These are phyloP conservation scores for Trissolcus brochymenae DNA, from an alignment of 2,888 invertebrate genomes.

Conservation along the genomic window DNA sequence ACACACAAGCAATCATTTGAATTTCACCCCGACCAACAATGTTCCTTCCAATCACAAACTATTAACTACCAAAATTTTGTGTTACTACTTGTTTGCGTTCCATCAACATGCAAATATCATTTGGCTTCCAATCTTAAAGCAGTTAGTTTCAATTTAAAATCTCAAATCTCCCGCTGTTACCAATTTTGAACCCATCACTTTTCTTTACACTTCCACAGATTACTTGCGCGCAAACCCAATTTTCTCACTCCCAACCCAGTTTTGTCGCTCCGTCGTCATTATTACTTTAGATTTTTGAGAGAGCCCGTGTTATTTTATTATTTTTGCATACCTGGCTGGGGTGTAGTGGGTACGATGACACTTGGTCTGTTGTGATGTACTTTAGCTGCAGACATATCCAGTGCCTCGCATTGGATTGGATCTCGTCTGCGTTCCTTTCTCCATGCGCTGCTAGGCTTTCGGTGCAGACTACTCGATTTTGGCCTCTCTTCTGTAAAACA, in stretches of 20 bases:
- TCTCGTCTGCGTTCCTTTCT: constrained; percentile 74
- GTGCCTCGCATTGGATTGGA: constrained; percentile 74
- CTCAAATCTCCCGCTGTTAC: no score
- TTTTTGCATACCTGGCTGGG: constrained; percentile 64
- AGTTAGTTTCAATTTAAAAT: no score
- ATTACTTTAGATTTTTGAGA: no score
- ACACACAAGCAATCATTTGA: constrained; percentile 31
- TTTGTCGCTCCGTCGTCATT: no score
- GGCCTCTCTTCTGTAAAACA: constrained; percentile 71
- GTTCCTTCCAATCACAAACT: constrained; percentile 16
- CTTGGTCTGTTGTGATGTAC: constrained; percentile 72
- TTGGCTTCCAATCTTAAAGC: no score
- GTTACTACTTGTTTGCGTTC: neutral
- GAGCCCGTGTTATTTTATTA: no score
- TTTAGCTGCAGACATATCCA: constrained; percentile 74
- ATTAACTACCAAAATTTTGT: neutral
- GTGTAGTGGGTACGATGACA: constrained; percentile 73
- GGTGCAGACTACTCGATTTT: constrained; percentile 71
- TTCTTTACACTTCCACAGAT: no score
- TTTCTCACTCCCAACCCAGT: no score
- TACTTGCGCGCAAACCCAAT: no score
- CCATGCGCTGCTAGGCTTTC: constrained; percentile 74
- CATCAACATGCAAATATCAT: no score
- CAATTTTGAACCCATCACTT: no score
- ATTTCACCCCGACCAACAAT: constrained; percentile 30